Conservation (phyloP, 2,888 invertebrate species). For the Parnassius orleans region DNA sequence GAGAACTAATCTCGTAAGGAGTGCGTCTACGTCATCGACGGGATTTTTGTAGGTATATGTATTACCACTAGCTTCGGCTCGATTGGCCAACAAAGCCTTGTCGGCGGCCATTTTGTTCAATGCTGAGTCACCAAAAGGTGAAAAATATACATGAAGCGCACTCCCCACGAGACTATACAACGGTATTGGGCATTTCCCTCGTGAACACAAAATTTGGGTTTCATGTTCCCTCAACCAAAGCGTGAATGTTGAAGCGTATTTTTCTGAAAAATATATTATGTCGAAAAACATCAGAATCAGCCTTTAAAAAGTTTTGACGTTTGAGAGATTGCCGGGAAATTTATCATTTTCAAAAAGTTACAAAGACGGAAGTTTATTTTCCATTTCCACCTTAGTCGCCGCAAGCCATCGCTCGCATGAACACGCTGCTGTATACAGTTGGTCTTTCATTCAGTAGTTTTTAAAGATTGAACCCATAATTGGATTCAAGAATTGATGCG, state of each 20-base stretch:
- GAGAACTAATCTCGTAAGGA: conserved; percentile 78
- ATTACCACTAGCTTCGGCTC: conserved; percentile 55
- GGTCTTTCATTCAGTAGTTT: conserved; percentile 19
- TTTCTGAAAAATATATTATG: conserved; percentile 36
- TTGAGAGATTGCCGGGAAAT: conserved; percentile 49
- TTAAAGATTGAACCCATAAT: conserved; percentile 9
- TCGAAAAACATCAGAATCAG: conserved; percentile 4
- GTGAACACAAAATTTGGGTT: conserved; percentile 79
- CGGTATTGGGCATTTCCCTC: conserved; percentile 81
- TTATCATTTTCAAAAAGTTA: conserved; percentile 51
- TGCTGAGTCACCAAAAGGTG: conserved; percentile 84
- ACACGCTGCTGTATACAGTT: conserved; percentile 34
- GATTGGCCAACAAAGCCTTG: conserved; percentile 77
- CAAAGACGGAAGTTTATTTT: conserved; percentile 55
- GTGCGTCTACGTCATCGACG: conserved; percentile 71
- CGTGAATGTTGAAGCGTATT: conserved; percentile 50
- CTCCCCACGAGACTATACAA: conserved; percentile 82
- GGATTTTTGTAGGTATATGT: conserved; percentile 67
- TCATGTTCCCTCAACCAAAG: conserved; percentile 68
- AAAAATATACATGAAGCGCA: conserved; percentile 82
- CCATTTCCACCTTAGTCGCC: conserved; percentile 34
- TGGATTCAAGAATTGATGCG: conserved; percentile 13
- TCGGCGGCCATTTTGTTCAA: conserved; percentile 84
- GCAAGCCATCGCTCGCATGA: conserved; percentile 44
- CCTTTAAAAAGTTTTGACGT: conserved; percentile 13